phyloP scores from a whole-genome alignment of 2,888 invertebrate species.

The Eurois occulta region DNA sequence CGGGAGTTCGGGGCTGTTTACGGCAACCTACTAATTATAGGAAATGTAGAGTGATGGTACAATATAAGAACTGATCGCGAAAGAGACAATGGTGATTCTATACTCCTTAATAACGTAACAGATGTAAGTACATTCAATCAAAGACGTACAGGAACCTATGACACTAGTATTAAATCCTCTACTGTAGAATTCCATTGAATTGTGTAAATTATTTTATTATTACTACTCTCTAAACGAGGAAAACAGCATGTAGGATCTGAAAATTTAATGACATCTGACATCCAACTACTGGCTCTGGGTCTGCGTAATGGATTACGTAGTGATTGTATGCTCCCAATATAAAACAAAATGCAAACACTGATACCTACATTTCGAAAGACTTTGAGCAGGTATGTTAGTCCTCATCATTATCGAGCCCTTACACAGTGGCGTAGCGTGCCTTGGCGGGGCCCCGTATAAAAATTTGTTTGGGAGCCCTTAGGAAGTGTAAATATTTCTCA shows the following conservation, averaged over 20 bases:
- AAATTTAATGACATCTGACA: neutral
- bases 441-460: no score
- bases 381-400: neutral
- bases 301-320: neutral
- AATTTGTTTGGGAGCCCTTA: no score
- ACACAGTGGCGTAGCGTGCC: no score
- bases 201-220: neutral
- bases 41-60: slow-evolving; percentile 25
- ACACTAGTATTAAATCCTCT: neutral
- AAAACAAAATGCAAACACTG: neutral
- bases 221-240: neutral
- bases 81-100: neutral
- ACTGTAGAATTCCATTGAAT: neutral
- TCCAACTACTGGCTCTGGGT: neutral
- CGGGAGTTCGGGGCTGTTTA: slow-evolving; percentile 60
- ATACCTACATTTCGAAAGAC: neutral
- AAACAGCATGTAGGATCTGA: neutral
- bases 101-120: neutral
- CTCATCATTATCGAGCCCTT: neutral
- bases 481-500: no score
- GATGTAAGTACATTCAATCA: neutral
- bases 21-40: slow-evolving; percentile 65
- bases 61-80: slow-evolving; percentile 45
- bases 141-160: neutral
- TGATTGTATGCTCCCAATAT: neutral